A percentile compares a stretch with the other conserved stretches of the same genome.
Conservation (phyloP, 2,113 vertebrate genomes). For the Tinamus guttatus region DNA sequence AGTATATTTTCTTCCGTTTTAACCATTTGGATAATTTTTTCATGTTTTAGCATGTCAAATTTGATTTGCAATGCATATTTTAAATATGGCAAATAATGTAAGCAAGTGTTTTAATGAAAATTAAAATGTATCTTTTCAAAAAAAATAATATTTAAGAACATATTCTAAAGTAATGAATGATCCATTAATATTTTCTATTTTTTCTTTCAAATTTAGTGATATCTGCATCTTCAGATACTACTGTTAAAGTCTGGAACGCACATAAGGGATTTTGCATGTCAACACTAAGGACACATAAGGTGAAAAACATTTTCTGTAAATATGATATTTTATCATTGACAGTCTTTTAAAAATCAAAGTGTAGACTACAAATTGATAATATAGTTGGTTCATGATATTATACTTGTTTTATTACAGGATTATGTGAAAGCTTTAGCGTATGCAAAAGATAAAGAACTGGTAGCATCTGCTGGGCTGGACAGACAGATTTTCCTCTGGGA, state of each 20-base stretch:
- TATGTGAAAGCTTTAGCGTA: constrained; percentile 98
- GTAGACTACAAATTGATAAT: background rate
- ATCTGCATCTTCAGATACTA: constrained; percentile 97
- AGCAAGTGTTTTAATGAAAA: background rate
- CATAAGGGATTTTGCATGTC: constrained; percentile 99
- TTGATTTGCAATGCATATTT: background rate
- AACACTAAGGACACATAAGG: constrained; percentile 97
- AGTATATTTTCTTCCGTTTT: background rate
- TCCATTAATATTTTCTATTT: constrained; percentile 33
- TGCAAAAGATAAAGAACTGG: constrained; percentile 97
- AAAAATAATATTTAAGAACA: background rate
- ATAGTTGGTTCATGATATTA: background rate
- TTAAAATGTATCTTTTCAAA: background rate
- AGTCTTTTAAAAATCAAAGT: background rate
- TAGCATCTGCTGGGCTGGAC: constrained; percentile 96
- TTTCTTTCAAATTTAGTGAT: constrained; percentile 86
- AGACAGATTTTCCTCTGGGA: constrained; percentile 99
- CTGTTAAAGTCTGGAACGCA: constrained; percentile 99
- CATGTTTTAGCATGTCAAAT: background rate
- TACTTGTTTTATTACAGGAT: constrained; percentile 80
- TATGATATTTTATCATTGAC: background rate
- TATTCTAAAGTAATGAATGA: background rate
- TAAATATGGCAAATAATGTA: background rate
- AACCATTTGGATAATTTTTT: background rate
- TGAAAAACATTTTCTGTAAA: constrained; percentile 59